phyloP scores from a whole-genome alignment of 2,888 invertebrate genomes.

The Drosophila austrosaltans region DNA sequence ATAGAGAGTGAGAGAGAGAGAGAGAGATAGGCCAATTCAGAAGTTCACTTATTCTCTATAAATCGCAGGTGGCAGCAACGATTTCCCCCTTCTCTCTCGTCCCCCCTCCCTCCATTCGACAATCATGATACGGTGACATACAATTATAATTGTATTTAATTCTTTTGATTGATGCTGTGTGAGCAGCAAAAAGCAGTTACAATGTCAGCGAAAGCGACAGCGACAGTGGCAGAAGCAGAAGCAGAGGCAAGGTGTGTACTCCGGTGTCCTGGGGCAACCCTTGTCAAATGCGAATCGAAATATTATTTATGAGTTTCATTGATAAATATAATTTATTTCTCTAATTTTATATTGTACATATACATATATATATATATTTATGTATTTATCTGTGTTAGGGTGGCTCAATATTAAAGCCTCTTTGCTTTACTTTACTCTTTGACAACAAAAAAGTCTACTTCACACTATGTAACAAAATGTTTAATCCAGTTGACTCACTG shows the following conservation, averaged over 20 bases:
- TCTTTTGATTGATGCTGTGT: slow-evolving; percentile 49
- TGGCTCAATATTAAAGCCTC: not conserved
- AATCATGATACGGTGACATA: slow-evolving; percentile 49
- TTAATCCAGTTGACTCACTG: too few relatives aligned
- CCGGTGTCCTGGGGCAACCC: slow-evolving; percentile 29
- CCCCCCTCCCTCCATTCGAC: not conserved
- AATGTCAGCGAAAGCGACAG: not conserved
- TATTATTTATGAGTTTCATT: slow-evolving; percentile 53
- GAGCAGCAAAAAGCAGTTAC: slow-evolving; percentile 21
- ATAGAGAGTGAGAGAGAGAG: too few relatives aligned
- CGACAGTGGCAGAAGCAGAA: slow-evolving; percentile 1
- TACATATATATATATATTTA: too few relatives aligned
- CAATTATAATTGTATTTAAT: slow-evolving; percentile 59
- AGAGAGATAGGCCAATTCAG: too few relatives aligned
- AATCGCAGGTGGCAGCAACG: not conserved
- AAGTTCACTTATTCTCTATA: not conserved
- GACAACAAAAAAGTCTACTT: not conserved
- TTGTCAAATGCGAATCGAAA: slow-evolving; percentile 44
- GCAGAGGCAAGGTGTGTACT: slow-evolving; percentile 38
- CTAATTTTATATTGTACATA: slow-evolving; percentile 30
- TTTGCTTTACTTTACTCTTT: not conserved
- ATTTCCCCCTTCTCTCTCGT: not conserved
- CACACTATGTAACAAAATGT: too few relatives aligned
- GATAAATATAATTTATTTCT: slow-evolving; percentile 54
- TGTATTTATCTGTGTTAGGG: not conserved